Evolutionary conservation across 2,113 vertebrate species (phyloP).

Genomic region (Osmerus mordax): DNA sequence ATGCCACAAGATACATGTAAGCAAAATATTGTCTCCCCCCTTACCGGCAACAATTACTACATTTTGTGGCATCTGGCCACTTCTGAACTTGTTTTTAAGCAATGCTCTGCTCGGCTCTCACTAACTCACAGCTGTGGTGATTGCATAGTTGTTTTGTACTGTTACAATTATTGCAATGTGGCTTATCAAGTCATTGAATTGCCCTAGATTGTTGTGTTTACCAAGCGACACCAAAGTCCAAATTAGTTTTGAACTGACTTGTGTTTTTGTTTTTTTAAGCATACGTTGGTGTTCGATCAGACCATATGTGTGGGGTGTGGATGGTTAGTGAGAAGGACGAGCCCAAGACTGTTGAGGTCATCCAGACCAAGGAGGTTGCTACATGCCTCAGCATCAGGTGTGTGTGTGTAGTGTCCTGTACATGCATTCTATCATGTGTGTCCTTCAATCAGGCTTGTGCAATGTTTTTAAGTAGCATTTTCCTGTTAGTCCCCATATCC

Average conservation of each 20-base stretch:
- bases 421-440: not conserved
- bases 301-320: constrained; percentile 82
- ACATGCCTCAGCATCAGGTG: constrained; percentile 82
- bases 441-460: not conserved
- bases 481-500: constrained; percentile 74
- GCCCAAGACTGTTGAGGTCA: constrained; percentile 70
- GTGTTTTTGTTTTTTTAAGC: constrained; percentile 40
- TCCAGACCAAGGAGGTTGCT: constrained; percentile 62
- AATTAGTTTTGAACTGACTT: not conserved
- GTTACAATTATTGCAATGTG: not conserved
- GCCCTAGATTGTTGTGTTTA: not conserved
- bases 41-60: not conserved
- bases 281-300: constrained; percentile 78
- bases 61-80: too few species aligned
- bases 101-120: too few species aligned
- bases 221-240: not conserved
- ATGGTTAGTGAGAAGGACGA: constrained; percentile 27
- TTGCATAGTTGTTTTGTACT: not conserved
- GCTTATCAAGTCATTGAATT: not conserved
- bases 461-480: not conserved
- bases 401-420: not conserved
- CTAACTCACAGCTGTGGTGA: too few species aligned
- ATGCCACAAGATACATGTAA: constrained; percentile 67
- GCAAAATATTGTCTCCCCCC: constrained; percentile 5
- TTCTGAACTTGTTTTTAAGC: too few species aligned